Conservation (phyloP, 2,888 invertebrate genomes). For the Mesorhabditis spiculigera region DNA sequence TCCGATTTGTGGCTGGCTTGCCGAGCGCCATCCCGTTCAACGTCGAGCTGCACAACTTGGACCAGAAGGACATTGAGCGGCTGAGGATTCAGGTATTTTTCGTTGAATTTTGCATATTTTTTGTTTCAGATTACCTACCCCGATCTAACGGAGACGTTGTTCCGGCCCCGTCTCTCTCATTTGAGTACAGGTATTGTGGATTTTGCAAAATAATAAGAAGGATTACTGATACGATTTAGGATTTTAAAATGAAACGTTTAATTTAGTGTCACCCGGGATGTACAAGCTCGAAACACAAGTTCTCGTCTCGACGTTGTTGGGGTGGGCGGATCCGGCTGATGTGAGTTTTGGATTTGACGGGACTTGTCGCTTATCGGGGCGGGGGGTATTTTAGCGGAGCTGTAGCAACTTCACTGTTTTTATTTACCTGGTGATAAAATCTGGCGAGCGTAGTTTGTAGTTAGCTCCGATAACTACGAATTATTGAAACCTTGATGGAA, state of each 20-base stretch:
- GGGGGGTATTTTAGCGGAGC: too few species aligned
- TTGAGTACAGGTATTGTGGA: not conserved
- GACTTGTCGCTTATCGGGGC: too few species aligned
- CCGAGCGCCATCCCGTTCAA: slow-evolving; percentile 41
- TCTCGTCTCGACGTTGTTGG: not conserved
- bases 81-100: slow-evolving; percentile 37
- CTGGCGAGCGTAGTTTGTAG: too few species aligned
- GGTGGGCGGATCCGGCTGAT: slow-evolving; percentile 1
- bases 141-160: not conserved
- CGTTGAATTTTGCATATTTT: not conserved
- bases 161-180: not conserved
- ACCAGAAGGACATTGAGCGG: slow-evolving; percentile 23
- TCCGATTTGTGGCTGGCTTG: slow-evolving; percentile 43
- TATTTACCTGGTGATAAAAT: too few species aligned
- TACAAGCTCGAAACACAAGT: not conserved
- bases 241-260: too few species aligned
- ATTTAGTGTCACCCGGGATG: not conserved
- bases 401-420: too few species aligned
- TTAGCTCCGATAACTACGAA: too few species aligned
- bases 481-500: too few species aligned
- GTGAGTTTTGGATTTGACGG: too few species aligned
- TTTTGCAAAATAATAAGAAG: not conserved
- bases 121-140: not conserved
- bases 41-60: slow-evolving; percentile 37
- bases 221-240: too few species aligned